These are phyloP conservation scores for Megaleporinus macrocephalus DNA, from an alignment of 2,113 vertebrate genomes.

Conservation along the genomic window DNA sequence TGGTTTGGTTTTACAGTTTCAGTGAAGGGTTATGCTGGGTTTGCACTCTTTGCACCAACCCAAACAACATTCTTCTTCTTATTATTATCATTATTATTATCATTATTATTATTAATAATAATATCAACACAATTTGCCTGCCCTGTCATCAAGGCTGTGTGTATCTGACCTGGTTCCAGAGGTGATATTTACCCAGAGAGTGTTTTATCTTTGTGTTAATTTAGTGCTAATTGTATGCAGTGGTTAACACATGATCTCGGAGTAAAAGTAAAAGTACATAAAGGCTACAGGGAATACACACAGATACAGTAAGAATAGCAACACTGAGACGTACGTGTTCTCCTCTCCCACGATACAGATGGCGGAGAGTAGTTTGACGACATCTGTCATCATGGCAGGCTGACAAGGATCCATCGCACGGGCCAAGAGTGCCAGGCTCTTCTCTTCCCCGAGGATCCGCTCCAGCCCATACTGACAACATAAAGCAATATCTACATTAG, in stretches of 20 bases:
- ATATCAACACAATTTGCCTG: not conserved
- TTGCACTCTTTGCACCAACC: conserved; percentile 14
- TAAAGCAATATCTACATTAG: conserved; percentile 37
- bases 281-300: not conserved
- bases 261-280: not conserved
- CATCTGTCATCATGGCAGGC: conserved; percentile 93
- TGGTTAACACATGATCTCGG: not conserved
- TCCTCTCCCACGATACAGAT: conserved; percentile 98
- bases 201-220: not conserved
- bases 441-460: conserved; percentile 93
- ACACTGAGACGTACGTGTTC: conserved; percentile 84
- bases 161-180: conserved; percentile 16
- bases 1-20: conserved; percentile 4
- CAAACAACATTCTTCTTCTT: too few relatives aligned
- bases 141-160: conserved; percentile 7
- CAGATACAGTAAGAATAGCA: not conserved
- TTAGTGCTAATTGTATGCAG: conserved; percentile 2
- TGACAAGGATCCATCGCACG: conserved; percentile 89
- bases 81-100: too few relatives aligned
- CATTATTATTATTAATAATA: too few relatives aligned
- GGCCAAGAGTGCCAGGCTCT: conserved; percentile 87
- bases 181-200: conserved; percentile 10
- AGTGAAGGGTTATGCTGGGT: conserved; percentile 11
- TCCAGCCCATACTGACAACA: conserved; percentile 91
- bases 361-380: conserved; percentile 94